Evolutionary conservation across 2,113 vertebrate species (phyloP).

Genomic region (Rattus rattus): DNA sequence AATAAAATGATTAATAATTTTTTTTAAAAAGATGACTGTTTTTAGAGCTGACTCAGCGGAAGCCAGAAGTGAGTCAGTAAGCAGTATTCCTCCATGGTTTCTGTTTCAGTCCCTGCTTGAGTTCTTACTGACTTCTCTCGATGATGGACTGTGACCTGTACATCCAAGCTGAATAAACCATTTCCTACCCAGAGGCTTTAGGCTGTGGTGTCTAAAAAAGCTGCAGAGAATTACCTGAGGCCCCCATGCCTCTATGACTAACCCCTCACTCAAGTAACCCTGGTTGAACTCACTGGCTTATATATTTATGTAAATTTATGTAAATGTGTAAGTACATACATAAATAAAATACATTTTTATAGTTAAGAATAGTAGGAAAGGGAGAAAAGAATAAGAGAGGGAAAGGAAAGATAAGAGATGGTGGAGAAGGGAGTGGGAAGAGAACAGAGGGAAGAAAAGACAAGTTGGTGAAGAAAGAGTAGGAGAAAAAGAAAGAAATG

Average conservation of each 20-base stretch:
- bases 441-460: background rate
- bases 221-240: background rate
- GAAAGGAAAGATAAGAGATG: background rate
- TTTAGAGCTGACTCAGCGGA: background rate
- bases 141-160: background rate
- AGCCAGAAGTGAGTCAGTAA: background rate
- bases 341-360: background rate
- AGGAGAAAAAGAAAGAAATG: background rate
- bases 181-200: background rate
- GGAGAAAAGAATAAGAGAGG: too few species aligned
- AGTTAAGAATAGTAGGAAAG: background rate
- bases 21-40: too few species aligned
- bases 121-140: background rate
- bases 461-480: background rate
- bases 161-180: background rate
- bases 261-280: background rate
- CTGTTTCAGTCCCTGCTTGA: background rate
- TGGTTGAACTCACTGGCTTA: background rate
- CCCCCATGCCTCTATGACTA: background rate
- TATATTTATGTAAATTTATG: too few species aligned
- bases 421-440: background rate
- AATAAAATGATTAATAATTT: too few species aligned
- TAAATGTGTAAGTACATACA: background rate
- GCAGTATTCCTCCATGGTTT: background rate
- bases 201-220: background rate